Evolutionary conservation across 2,113 vertebrate species (phyloP).

Genomic region (Coracopsis vasa): DNA sequence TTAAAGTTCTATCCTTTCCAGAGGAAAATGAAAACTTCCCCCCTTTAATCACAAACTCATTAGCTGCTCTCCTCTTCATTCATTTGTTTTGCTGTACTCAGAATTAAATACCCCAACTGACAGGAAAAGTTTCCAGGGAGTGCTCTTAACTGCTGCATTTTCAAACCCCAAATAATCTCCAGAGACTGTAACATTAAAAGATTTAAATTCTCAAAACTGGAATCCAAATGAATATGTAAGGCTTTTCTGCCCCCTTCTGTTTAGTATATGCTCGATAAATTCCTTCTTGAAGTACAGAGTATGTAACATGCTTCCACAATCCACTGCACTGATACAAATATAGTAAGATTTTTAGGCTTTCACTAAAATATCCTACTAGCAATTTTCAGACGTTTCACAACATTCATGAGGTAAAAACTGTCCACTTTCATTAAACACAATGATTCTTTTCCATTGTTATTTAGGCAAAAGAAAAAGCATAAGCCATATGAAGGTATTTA

Average conservation of each 20-base stretch:
- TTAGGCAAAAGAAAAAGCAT: not conserved
- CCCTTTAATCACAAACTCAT: not conserved
- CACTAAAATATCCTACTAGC: not conserved
- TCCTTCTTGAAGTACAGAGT: not conserved
- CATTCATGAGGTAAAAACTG: not conserved
- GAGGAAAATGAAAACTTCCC: not conserved
- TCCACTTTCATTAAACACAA: not conserved
- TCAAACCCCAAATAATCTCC: not conserved
- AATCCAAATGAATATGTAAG: not conserved
- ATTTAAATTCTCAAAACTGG: not conserved
- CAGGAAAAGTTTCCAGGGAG: not conserved
- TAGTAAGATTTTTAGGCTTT: not conserved
- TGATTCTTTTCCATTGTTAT: not conserved
- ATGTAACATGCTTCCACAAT: not conserved
- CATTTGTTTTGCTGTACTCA: not conserved
- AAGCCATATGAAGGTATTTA: not conserved
- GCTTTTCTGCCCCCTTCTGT: slow-evolving; percentile 69
- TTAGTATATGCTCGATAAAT: not conserved
- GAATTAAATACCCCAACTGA: not conserved
- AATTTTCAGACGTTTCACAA: not conserved
- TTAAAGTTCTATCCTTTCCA: not conserved
- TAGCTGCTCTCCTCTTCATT: not conserved
- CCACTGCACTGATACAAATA: not conserved
- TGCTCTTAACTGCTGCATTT: not conserved
- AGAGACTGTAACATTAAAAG: not conserved